phyloP scores from a whole-genome alignment of 37 sponge, comb jelly and placozoan genomes.

The Amphimedon queenslandica region DNA sequence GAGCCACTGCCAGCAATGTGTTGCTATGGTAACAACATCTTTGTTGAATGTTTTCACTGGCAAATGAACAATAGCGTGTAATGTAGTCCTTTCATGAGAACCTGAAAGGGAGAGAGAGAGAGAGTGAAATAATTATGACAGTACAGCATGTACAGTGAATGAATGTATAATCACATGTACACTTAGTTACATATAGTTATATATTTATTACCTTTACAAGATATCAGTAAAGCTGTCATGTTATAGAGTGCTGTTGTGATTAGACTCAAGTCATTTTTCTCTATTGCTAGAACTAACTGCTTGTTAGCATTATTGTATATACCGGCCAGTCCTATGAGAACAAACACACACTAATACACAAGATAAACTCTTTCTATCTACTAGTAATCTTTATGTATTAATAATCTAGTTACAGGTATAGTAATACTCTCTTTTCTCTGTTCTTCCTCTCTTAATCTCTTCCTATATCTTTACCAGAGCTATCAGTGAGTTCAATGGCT shows the following conservation, averaged over 20 bases:
- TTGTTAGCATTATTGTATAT: no score
- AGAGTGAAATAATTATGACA: no score
- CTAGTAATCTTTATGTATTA: no score
- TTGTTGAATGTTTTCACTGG: slow-evolving; percentile 58
- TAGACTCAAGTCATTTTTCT: not conserved
- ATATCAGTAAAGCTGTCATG: slow-evolving; percentile 47
- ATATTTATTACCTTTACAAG: slow-evolving; percentile 20
- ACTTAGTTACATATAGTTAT: not conserved
- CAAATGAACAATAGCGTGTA: slow-evolving; percentile 43
- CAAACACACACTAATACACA: no score
- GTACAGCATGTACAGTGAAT: no score
- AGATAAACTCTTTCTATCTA: no score
- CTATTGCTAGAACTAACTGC: no score
- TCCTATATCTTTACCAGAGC: no score
- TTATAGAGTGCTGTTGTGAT: slow-evolving; percentile 32
- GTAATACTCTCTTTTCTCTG: no score
- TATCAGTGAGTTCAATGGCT: not conserved
- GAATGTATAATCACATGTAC: not conserved
- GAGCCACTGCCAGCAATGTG: slow-evolving; percentile 84
- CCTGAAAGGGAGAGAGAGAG: not conserved
- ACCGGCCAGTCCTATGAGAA: no score
- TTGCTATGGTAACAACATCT: slow-evolving; percentile 42
- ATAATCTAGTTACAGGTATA: no score
- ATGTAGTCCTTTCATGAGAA: slow-evolving; percentile 19
- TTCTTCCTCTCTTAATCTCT: no score